These are phyloP conservation scores for Coreoperca whiteheadi DNA, from an alignment of 2,113 vertebrate genomes.

Conservation along the genomic window DNA sequence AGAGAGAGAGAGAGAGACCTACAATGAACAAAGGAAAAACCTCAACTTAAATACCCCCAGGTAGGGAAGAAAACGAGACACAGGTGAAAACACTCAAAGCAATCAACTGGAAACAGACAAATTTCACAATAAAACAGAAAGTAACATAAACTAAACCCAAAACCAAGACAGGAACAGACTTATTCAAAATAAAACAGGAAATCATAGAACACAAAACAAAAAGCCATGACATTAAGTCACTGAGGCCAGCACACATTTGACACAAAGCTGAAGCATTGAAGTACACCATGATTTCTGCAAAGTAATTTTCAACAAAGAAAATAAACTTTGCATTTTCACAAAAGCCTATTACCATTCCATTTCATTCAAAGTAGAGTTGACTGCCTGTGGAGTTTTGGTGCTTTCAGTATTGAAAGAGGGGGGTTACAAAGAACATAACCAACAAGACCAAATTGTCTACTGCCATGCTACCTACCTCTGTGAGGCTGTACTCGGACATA, in stretches of 20 bases:
- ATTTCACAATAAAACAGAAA: too few relatives aligned
- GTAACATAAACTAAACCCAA: too few relatives aligned
- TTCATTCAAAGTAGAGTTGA: conserved; percentile 1
- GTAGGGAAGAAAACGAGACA: too few relatives aligned
- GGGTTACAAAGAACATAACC: conserved; percentile 12
- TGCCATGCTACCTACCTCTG: neutral
- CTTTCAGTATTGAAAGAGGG: conserved; percentile 17
- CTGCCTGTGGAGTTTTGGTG: conserved; percentile 47
- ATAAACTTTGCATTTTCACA: neutral
- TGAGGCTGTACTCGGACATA: neutral
- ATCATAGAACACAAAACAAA: too few relatives aligned
- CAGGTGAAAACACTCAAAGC: too few relatives aligned
- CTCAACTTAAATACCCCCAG: too few relatives aligned
- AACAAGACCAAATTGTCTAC: neutral
- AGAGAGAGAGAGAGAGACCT: too few relatives aligned
- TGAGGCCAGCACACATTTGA: neutral
- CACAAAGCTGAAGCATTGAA: neutral
- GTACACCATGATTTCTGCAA: neutral
- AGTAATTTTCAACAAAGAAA: neutral
- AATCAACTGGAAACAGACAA: too few relatives aligned
- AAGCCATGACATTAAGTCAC: too few relatives aligned
- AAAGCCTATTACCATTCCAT: neutral
- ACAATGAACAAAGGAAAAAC: too few relatives aligned
- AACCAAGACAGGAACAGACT: too few relatives aligned
- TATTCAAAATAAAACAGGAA: too few relatives aligned